phyloP scores from a whole-genome alignment of 1,140 invertebrate species.

The Conus ventricosus region DNA sequence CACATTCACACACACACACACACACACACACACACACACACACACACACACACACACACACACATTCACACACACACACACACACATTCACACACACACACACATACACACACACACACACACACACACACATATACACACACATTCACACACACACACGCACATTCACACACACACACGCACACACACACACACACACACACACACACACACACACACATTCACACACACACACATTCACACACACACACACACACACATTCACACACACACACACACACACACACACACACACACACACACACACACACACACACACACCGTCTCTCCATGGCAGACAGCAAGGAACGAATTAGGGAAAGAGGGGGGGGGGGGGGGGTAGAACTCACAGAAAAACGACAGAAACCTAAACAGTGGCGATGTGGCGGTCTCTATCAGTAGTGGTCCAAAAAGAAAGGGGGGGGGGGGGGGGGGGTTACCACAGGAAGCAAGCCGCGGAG shows the following conservation, averaged over 20 bases:
- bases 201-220: background rate
- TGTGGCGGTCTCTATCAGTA: background rate
- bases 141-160: background rate
- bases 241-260: slow-evolving; percentile 6
- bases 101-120: background rate
- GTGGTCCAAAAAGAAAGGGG: background rate
- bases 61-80: background rate
- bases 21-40: background rate
- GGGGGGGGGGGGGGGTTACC: background rate
- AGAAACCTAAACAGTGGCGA: background rate
- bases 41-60: background rate
- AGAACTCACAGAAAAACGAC: too few relatives aligned
- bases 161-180: background rate
- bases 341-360: background rate
- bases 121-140: background rate
- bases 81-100: background rate
- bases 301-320: too few relatives aligned
- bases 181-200: background rate
- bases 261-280: background rate
- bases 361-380: background rate
- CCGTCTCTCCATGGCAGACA: too few relatives aligned
- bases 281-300: slow-evolving; percentile 10
- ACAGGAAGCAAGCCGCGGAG: background rate
- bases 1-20: background rate
- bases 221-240: background rate